These are phyloP conservation scores for Lepus americanus DNA, from an alignment of 2,113 vertebrate genomes.

Conservation along the genomic window DNA sequence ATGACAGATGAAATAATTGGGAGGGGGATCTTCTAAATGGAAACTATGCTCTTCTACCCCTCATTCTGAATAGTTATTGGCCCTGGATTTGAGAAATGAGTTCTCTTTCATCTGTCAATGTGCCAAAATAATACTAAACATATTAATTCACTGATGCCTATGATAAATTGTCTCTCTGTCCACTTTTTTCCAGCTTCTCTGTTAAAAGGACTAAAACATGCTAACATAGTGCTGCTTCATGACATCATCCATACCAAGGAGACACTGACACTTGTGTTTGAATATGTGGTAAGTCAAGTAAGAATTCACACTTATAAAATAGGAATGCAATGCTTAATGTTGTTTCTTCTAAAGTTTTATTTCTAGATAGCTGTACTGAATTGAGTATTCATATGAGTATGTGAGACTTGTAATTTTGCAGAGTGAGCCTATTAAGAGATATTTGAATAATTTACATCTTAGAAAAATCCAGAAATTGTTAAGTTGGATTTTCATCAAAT, in stretches of 20 bases:
- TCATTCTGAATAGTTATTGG: not conserved
- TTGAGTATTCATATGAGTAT: not conserved
- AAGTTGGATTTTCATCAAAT: slow-evolving; percentile 11
- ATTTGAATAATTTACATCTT: not conserved
- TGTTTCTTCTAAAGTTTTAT: not conserved
- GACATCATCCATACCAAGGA: slow-evolving; percentile 99
- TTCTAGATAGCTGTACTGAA: not conserved
- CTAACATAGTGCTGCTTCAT: slow-evolving; percentile 98
- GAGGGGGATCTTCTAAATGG: not conserved
- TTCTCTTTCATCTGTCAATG: not conserved
- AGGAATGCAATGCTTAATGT: not conserved
- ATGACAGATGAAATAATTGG: not conserved
- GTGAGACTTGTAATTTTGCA: not conserved
- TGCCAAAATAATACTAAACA: not conserved
- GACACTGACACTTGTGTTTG: slow-evolving; percentile 97
- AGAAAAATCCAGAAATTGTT: slow-evolving; percentile 36
- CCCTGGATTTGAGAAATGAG: not conserved
- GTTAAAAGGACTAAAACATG: slow-evolving; percentile 97
- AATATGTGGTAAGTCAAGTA: slow-evolving; percentile 96
- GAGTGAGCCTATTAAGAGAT: not conserved
- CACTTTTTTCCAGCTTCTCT: slow-evolving; percentile 93
- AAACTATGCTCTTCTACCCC: not conserved
- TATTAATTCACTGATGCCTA: not conserved
- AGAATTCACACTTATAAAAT: not conserved
- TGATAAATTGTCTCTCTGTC: slow-evolving; percentile 42